Percentiles rank a stretch among this genome's conserved stretches.
These are phyloP conservation scores for Chionis minor DNA, from an alignment of 2,113 vertebrate species.

Conservation along the genomic window DNA sequence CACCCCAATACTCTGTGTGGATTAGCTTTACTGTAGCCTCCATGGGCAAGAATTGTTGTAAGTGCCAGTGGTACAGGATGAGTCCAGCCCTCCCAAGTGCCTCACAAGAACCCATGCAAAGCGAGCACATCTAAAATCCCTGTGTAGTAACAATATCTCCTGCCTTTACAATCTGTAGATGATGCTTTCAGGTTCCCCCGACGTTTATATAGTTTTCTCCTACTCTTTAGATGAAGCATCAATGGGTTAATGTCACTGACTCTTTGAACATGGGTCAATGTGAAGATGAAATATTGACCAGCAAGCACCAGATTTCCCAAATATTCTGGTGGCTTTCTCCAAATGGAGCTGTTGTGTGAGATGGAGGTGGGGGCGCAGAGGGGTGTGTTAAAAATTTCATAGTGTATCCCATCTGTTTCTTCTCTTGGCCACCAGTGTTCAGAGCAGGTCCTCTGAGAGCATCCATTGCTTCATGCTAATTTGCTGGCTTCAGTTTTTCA, in stretches of 20 bases:
- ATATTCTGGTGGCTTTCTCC: neutral
- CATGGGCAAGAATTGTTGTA: neutral
- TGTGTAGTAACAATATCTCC: neutral
- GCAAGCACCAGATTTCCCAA: neutral
- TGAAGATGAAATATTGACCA: neutral
- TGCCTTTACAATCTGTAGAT: neutral
- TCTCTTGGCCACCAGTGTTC: neutral
- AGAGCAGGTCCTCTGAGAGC: neutral
- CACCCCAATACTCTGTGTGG: fast-evolving
- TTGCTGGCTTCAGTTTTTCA: neutral
- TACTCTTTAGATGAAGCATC: neutral
- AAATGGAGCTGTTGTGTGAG: neutral
- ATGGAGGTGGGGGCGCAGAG: fast-evolving
- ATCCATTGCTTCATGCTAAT: neutral
- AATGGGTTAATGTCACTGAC: neutral
- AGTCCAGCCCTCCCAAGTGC: neutral
- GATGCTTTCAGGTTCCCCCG: neutral
- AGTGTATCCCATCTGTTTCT: neutral
- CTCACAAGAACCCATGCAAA: neutral
- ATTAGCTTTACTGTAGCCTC: neutral
- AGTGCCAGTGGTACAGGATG: neutral
- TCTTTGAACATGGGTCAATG: neutral
- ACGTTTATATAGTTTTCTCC: neutral
- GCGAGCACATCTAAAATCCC: neutral
- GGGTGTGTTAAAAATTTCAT: neutral